Base-by-base conservation (phyloP, 1,140 invertebrate genomes). In the Calephelis virginiensis region DNA sequence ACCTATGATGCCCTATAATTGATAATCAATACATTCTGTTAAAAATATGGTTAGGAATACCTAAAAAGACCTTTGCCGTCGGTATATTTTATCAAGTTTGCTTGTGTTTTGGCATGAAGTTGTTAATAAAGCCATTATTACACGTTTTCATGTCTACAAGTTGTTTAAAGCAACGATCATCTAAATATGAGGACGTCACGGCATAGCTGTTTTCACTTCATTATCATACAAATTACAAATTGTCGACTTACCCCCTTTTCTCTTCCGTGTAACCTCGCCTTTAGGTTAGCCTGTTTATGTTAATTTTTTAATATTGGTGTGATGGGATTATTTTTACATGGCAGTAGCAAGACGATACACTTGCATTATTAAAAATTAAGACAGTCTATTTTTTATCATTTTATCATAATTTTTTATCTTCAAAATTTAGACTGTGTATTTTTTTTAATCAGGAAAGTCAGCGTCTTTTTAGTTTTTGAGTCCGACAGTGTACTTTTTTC, bases 181-280 rank as follows among this genome's bases (percentile, higher is more conserved):
- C 46, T 53, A 67, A 73, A 74, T 73, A 70, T 73, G 61, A 50
- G 45, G 14, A 48, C 48, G 63, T 62, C 68, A 73, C 68, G 69
- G n/a, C 66, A 75, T 64, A 47, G 11, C 63, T 66, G 64, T 75
- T 70, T 70, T 68, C 56, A 72, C 70, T 75, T 72, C 70, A 75
- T 75, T 75, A 75, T 72, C 73, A 72, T 75, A 75, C 66, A 75
- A 72, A 75, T 72, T 70, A 53, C 64, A 68, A 75, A 72, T 74
- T 72, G 73, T 75, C 66, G 47, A 66, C 64, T 73, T 69, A 47
- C 28, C 61, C 46, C 14, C 43, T 11, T 28, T 47, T 10, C 14
- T 28, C 13, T 13, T n/a, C 13, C 14, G 14, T 8, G 13, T 53
- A 53, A 17, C 49, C 49, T 53, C 49, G 49, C 49, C 28, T 13